A percentile compares a stretch with the other conserved stretches of the same genome.
Conservation (phyloP, 1,140 invertebrate genomes). For the Helicoverpa armigera region DNA sequence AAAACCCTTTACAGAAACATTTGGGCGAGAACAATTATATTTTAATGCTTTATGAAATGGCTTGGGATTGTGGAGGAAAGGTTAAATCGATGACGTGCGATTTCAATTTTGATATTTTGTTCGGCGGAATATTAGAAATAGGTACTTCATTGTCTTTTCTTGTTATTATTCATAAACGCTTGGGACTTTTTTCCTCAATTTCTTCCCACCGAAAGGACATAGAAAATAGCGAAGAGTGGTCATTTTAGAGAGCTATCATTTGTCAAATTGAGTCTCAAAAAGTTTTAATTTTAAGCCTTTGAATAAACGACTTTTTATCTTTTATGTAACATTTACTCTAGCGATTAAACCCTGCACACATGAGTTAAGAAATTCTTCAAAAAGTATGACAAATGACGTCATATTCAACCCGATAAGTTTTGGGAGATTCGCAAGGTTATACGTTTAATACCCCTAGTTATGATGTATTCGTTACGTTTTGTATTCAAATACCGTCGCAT, state of each 20-base stretch:
- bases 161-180: not conserved
- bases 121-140: too few relatives aligned
- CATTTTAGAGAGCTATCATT: too few relatives aligned
- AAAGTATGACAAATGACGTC: not conserved
- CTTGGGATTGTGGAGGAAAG: not conserved
- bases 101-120: not conserved
- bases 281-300: too few relatives aligned
- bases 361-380: not conserved
- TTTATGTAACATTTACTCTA: too few relatives aligned
- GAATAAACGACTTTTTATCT: too few relatives aligned
- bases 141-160: too few relatives aligned
- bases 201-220: too few relatives aligned
- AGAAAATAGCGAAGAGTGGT: too few relatives aligned
- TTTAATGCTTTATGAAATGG: constrained; percentile 50
- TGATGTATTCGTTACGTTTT: constrained; percentile 13
- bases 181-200: too few relatives aligned
- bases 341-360: too few relatives aligned
- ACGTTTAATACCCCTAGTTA: not conserved
- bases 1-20: constrained; percentile 49
- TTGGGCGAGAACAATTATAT: constrained; percentile 52
- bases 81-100: not conserved
- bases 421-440: not conserved
- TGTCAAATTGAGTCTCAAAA: too few relatives aligned
- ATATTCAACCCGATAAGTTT: not conserved
- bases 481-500: constrained; percentile 28